Base-by-base conservation (phyloP, 2,888 invertebrate species). In the Spicauda simplicius region DNA sequence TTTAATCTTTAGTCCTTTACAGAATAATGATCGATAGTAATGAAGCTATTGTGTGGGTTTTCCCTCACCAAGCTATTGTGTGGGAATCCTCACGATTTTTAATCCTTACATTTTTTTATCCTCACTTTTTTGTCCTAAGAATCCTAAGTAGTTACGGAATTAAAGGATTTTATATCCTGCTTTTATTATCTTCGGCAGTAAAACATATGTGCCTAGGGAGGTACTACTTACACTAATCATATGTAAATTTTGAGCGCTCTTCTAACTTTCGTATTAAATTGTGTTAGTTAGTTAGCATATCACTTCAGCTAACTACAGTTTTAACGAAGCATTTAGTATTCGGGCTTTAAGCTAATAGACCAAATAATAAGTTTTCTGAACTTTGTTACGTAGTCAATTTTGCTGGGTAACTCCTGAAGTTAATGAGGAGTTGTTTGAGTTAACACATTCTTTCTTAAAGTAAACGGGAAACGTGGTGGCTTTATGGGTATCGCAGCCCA, bases 291-390 rank as follows among this genome's bases (percentile, higher is more conserved):
- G 45, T 45, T 45, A 45, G 45, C 45, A 45, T n/a, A 6, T 45
- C 45, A 45, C 45, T 45, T 45, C n/a, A n/a, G 45, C 16, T 45
- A n/a, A 45, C 45, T 45, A n/a, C 45, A 45, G 45, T 45, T 45
- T 45, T 45, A 45, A 45, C 16, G 45, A 45, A 45, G 45, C 45
- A 45, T 45, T 45, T 45, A 45, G n/a, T 45, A 45, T 45, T 45
- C 45, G 45, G n/a, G 45, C 45, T 45, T n/a, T 45, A n/a, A 45
- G 45, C 45, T 45, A 45, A 45, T 45, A n/a, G 45, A n/a, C 45
- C 45, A 45, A 45, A 45, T n/a, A 45, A 45, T n/a, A 45, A 45
- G 45, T 45, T 45, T 45, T 45, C 41, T 41, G 14, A 41, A 41
- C 41, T 41, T 41, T 41, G 41, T 41, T 14, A 33, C 33, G 8